Conservation (phyloP, 2,797 vertebrate species). For the Gadopsis marmoratus region DNA sequence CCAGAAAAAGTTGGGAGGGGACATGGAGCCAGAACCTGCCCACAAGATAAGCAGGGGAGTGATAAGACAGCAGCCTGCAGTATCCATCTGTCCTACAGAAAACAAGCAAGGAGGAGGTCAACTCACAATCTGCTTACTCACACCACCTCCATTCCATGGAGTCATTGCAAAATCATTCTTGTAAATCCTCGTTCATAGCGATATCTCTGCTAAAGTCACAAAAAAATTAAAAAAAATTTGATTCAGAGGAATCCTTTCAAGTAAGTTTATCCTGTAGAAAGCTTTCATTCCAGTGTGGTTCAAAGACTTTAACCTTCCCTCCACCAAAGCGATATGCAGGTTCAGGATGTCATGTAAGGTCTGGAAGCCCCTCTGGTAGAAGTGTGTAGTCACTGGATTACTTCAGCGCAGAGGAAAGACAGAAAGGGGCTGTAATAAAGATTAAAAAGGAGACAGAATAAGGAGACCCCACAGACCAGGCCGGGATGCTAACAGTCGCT, state of each 20-base stretch:
- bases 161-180: neutral
- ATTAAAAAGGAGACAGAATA: constrained; percentile 5
- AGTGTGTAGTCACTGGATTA: neutral
- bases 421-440: constrained; percentile 19
- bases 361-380: neutral
- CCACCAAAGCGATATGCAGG: neutral
- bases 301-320: neutral
- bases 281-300: neutral
- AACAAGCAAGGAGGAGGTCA: constrained; percentile 28
- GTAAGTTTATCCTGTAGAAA: neutral
- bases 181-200: no score
- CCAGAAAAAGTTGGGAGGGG: constrained; percentile 35
- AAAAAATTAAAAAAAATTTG: neutral
- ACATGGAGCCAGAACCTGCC: constrained; percentile 46
- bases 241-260: constrained; percentile 2
- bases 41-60: constrained; percentile 43
- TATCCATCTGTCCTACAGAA: constrained; percentile 20
- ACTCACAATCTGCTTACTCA: constrained; percentile 27
- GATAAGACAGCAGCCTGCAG: constrained; percentile 51
- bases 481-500: no score
- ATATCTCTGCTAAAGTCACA: neutral
- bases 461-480: neutral
- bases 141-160: neutral
- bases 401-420: constrained; percentile 15
- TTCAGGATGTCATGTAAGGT: constrained; percentile 15